Base-by-base conservation (phyloP, 2,888 invertebrate genomes). In the Myopa tessellatipennis region DNA sequence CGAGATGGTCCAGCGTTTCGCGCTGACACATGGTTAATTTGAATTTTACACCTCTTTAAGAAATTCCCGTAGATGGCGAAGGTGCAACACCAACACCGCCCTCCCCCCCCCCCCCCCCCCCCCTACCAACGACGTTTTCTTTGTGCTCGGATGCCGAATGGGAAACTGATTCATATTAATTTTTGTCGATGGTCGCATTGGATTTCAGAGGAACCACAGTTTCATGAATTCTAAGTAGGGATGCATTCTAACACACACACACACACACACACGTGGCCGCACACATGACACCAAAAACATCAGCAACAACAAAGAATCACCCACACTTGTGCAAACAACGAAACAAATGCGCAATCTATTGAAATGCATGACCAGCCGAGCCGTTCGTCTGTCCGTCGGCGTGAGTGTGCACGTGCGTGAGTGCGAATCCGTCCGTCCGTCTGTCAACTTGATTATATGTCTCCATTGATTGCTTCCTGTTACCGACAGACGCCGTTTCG, bases 401-500 rank as follows among this genome's bases (percentile, higher is more conserved):
- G 45, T 45, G 45, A 8, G 1, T 45, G 18, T 69, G 5, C 2
- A 40, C 6, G n/a, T 67, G 16, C n/a, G 67, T 67, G 4, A 38
- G 45, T 45, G 26, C 26, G 12, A 16, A 58, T 71, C 2, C 34
- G 55, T 71, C 34, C 36, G 12, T 58, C 6, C 7, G n/a, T 71
- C 14, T 58, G 26, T 26, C 26, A 26, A 26, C 26, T 26, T 26
- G 26, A 26, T 4, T 40, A 40, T 68, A 45, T 68, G 34, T 40
- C 40, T 69, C 26, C 69, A 69, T 71, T 38, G 71, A 71, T 60
- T 36, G 58, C 71, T 71, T 71, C 71, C 71, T 71, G 71, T 52
- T n/a, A 38, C 38, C 58, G 60, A 38, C 71, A n/a, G 16, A 58
- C 58, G 70, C 55, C 58, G 38, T 36, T 68, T 10, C 18, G 45